phyloP scores from a whole-genome alignment of 2,888 invertebrate species.

The Agrilus biguttatus region DNA sequence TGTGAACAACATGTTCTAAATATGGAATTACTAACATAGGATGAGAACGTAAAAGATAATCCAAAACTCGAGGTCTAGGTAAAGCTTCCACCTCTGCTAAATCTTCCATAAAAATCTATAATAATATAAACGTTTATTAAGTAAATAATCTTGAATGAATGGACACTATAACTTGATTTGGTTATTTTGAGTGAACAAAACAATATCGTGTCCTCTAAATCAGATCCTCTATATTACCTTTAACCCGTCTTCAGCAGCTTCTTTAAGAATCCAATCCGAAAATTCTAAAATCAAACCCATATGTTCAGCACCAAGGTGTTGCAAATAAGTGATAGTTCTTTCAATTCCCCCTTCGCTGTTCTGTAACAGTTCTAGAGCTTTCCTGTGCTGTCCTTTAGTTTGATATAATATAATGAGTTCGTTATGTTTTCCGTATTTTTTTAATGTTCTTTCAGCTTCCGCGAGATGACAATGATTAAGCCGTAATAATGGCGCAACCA shows the following conservation, averaged over 20 bases:
- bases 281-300: conserved; percentile 85
- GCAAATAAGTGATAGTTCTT: conserved; percentile 79
- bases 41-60: conserved; percentile 73
- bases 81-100: conserved; percentile 76
- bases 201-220: too few relatives aligned
- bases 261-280: conserved; percentile 80
- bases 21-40: conserved; percentile 78
- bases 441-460: conserved; percentile 81
- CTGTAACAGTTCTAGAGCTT: conserved; percentile 77
- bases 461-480: conserved; percentile 86
- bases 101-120: conserved; percentile 70
- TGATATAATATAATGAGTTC: conserved; percentile 94
- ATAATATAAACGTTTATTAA: not conserved
- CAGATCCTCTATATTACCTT: conserved; percentile 21
- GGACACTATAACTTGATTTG: too few relatives aligned
- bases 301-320: conserved; percentile 52
- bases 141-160: too few relatives aligned
- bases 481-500: conserved; percentile 81
- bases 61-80: conserved; percentile 76
- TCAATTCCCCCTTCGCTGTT: conserved; percentile 64
- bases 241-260: conserved; percentile 79
- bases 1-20: conserved; percentile 83
- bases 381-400: conserved; percentile 81
- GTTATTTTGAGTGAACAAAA: too few relatives aligned
- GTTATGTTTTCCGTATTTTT: conserved; percentile 74